phyloP scores from a whole-genome alignment of 2,797 vertebrate genomes.

The Tapirus indicus region DNA sequence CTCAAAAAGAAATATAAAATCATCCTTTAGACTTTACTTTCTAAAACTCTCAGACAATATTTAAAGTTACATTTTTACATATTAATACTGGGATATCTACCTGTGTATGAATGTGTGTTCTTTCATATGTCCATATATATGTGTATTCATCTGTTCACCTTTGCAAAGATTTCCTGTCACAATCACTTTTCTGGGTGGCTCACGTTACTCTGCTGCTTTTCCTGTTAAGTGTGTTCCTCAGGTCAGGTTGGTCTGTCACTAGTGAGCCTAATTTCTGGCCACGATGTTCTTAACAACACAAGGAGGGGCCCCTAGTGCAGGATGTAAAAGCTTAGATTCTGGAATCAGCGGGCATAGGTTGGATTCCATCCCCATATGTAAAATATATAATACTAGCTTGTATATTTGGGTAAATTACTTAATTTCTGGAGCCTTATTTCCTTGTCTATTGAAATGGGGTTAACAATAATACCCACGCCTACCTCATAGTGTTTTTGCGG shows the following conservation, averaged over 20 bases:
- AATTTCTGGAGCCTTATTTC: not conserved
- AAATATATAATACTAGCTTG: not conserved
- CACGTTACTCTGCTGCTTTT: not conserved
- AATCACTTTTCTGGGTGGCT: not conserved
- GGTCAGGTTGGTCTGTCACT: not conserved
- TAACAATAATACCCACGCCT: not conserved
- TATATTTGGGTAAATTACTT: not conserved
- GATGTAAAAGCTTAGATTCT: not conserved
- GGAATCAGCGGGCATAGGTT: not conserved
- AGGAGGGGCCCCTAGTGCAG: not conserved
- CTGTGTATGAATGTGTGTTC: not conserved
- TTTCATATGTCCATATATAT: not conserved
- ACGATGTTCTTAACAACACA: rapidly evolving
- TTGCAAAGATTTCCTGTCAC: not conserved
- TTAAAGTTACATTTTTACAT: not conserved
- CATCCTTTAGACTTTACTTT: not conserved
- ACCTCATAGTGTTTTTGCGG: not conserved
- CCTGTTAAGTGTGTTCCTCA: not conserved
- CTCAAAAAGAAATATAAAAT: not conserved
- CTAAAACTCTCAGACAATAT: not conserved
- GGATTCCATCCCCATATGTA: not conserved
- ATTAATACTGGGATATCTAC: not conserved
- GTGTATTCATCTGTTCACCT: not conserved
- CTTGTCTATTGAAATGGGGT: not conserved
- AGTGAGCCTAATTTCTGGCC: not conserved